Evolutionary conservation across 2,888 invertebrate genomes (phyloP).

Genomic region (Synanthedon tipuliformis): DNA sequence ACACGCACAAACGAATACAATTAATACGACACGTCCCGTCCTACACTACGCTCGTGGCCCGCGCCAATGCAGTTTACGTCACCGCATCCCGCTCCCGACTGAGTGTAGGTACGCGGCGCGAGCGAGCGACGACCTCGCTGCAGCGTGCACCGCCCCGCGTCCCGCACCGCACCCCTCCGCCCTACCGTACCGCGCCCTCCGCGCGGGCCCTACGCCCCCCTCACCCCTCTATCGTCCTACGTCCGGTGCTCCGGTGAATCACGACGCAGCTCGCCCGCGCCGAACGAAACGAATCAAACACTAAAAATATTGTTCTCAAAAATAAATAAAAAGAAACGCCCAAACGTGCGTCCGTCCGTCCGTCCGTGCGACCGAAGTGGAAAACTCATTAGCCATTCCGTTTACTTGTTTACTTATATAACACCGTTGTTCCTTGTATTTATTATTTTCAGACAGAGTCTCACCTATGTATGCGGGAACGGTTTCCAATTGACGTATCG

Average conservation of each 20-base stretch:
- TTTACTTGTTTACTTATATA: conserved; percentile 19
- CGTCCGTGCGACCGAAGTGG: conserved; percentile 18
- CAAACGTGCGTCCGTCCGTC: conserved; percentile 14
- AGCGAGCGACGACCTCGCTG: conserved; percentile 58
- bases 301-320: conserved; percentile 17
- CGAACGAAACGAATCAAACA: too few species aligned
- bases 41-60: conserved; percentile 66
- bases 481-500: not conserved
- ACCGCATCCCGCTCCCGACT: conserved; percentile 71
- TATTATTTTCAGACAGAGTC: not conserved
- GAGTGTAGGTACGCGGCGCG: conserved; percentile 48
- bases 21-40: conserved; percentile 57
- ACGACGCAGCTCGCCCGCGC: conserved; percentile 8
- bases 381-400: conserved; percentile 21
- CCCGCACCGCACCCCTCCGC: conserved; percentile 25
- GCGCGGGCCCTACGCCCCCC: conserved; percentile 23
- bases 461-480: not conserved
- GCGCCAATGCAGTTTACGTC: conserved; percentile 69
- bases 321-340: not conserved
- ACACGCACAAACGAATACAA: conserved; percentile 35
- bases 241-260: conserved; percentile 66
- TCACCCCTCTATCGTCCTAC: conserved; percentile 34
- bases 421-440: not conserved
- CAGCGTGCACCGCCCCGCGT: conserved; percentile 31
- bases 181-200: conserved; percentile 11